phyloP scores from a whole-genome alignment of 2,888 invertebrate species.

The Cephalotes varians region DNA sequence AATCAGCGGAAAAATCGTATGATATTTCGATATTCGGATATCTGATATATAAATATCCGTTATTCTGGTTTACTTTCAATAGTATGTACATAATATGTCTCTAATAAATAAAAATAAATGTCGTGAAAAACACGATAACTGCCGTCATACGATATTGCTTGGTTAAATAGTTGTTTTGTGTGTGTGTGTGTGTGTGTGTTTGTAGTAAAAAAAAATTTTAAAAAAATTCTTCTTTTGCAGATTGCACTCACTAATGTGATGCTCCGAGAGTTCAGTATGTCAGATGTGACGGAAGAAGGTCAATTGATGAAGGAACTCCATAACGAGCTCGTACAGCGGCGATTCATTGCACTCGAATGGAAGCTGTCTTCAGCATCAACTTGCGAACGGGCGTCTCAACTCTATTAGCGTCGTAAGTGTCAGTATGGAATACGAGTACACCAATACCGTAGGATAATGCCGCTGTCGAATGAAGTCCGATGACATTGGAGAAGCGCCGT shows the following conservation, averaged over 20 bases:
- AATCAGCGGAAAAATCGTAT: too few species aligned
- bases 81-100: too few species aligned
- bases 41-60: too few species aligned
- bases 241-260: slow-evolving; percentile 39
- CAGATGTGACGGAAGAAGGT: background rate
- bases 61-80: too few species aligned
- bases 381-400: background rate
- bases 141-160: background rate
- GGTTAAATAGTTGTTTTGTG: too few species aligned
- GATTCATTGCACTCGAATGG: slow-evolving; percentile 52
- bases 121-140: background rate
- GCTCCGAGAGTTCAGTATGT: slow-evolving; percentile 16
- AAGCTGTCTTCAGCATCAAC: slow-evolving; percentile 62
- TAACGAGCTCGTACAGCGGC: slow-evolving; percentile 36
- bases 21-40: too few species aligned
- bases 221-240: background rate
- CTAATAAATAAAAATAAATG: too few species aligned
- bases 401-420: slow-evolving; percentile 30
- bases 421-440: background rate
- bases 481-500: slow-evolving; percentile 41
- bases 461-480: slow-evolving; percentile 44
- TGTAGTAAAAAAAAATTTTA: too few species aligned
- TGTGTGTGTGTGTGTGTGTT: too few species aligned
- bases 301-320: slow-evolving; percentile 25
- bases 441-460: slow-evolving; percentile 35